Evolutionary conservation across 2,113 vertebrate genomes (phyloP).

Genomic region (Vimba vimba): DNA sequence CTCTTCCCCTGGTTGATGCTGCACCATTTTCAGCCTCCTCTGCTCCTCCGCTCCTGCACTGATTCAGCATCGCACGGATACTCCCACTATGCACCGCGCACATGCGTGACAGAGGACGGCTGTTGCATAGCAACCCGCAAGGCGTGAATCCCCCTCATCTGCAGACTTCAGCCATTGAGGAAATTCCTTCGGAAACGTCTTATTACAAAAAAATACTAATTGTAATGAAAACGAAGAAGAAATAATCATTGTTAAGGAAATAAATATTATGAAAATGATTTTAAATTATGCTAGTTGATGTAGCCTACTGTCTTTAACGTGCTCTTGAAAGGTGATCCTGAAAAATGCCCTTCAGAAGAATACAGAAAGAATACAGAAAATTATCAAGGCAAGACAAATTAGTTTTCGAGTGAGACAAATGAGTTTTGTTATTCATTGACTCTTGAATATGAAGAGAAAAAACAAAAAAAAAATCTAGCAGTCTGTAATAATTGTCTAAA

Average conservation of each 20-base stretch:
- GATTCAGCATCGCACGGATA: conserved; percentile 64
- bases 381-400: background rate
- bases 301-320: background rate
- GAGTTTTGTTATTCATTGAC: background rate
- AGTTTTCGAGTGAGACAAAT: background rate
- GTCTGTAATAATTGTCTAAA: background rate
- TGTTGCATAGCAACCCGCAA: conserved; percentile 63
- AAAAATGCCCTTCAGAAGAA: background rate
- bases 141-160: conserved; percentile 4
- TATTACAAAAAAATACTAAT: background rate
- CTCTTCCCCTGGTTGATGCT: conserved; percentile 50
- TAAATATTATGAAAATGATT: background rate
- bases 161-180: conserved; percentile 20
- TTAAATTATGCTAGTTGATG: background rate
- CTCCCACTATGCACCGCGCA: conserved; percentile 62
- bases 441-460: background rate
- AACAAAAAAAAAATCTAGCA: background rate
- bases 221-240: background rate
- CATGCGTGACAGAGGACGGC: conserved; percentile 51
- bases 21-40: conserved; percentile 61
- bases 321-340: background rate
- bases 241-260: background rate
- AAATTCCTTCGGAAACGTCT: background rate
- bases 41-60: conserved; percentile 59
- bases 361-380: background rate